These are phyloP conservation scores for Aricia agestis DNA, from an alignment of 1,140 invertebrate genomes.

Conservation along the genomic window DNA sequence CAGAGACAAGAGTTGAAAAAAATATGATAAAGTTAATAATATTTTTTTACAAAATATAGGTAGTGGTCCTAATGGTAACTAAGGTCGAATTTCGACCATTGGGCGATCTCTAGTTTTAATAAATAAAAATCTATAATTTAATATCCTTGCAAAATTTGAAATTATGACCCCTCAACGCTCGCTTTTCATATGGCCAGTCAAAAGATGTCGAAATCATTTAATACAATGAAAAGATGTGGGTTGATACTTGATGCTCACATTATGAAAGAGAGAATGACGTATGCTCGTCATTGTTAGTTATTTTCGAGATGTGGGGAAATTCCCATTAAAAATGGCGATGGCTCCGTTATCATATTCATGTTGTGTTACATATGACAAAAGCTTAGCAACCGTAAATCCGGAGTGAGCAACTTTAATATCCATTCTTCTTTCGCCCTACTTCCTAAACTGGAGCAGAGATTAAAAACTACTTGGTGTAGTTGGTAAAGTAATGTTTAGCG, in stretches of 20 bases:
- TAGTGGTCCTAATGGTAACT: no score
- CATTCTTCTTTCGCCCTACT: constrained; percentile 31
- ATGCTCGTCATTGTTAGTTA: background rate
- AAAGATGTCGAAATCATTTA: background rate
- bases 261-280: background rate
- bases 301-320: background rate
- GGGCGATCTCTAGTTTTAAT: no score
- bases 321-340: background rate
- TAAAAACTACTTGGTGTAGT: constrained; percentile 13
- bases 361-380: constrained; percentile 1
- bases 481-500: background rate
- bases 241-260: background rate
- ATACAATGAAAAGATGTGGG: background rate
- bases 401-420: constrained; percentile 32
- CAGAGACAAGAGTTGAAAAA: no score
- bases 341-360: constrained; percentile 1
- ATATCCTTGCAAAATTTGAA: no score
- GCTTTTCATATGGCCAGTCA: background rate
- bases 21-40: no score
- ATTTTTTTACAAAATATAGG: no score
- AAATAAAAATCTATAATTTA: no score
- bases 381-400: constrained; percentile 14
- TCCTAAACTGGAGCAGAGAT: constrained; percentile 27
- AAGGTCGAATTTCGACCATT: no score
- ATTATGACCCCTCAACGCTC: no score